These are phyloP conservation scores for Epizoanthus ramosus DNA, from an alignment of 92 coral and sea anemone genomes.

Conservation along the genomic window DNA sequence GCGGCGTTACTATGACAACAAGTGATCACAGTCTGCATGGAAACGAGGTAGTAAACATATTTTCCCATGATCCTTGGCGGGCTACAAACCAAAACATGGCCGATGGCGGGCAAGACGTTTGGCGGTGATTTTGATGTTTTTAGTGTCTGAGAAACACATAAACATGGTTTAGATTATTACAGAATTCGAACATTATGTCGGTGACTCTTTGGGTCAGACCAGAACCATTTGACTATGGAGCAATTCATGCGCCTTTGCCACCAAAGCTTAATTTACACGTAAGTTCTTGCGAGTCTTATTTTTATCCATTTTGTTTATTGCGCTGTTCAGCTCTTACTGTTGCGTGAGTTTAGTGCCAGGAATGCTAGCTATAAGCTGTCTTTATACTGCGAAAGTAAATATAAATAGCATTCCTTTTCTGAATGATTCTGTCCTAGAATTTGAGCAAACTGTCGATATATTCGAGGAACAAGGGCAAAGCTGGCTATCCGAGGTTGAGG, in stretches of 20 bases:
- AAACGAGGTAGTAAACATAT: conserved; percentile 17
- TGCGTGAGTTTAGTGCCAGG: background rate
- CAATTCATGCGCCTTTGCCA: conserved; percentile 94
- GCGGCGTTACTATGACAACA: conserved; percentile 33
- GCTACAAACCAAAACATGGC: conserved; percentile 28
- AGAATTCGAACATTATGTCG: conserved; percentile 38
- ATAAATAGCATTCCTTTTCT: background rate
- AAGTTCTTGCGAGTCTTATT: conserved; percentile 23
- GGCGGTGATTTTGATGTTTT: background rate
- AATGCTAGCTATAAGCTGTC: background rate
- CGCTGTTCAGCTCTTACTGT: background rate
- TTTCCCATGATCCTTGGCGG: conserved; percentile 35
- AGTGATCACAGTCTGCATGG: background rate
- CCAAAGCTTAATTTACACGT: conserved; percentile 91
- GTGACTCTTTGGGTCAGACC: conserved; percentile 92
- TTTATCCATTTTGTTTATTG: background rate
- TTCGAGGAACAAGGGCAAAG: conserved; percentile 89
- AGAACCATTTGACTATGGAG: conserved; percentile 96
- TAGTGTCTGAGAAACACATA: background rate
- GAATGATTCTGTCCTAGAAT: conserved; percentile 58
- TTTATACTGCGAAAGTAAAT: background rate
- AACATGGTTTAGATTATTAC: background rate
- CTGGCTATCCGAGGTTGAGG: conserved; percentile 95
- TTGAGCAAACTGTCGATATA: conserved; percentile 86
- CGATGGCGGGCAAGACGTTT: conserved; percentile 38